phyloP scores from a whole-genome alignment of 1,140 invertebrate species.

The Trichoplusia ni region DNA sequence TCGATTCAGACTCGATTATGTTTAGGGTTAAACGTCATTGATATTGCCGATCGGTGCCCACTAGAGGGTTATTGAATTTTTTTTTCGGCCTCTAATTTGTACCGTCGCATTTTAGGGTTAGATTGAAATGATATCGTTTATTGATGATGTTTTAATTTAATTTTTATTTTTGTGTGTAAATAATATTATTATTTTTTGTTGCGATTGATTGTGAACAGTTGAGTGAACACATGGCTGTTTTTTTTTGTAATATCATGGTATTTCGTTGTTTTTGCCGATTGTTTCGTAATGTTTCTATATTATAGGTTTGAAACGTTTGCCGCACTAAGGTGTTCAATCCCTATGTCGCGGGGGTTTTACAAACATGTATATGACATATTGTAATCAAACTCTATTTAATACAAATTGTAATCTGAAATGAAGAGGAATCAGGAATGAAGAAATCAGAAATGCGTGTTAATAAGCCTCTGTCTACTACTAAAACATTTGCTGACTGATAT shows the following conservation, averaged over 20 bases:
- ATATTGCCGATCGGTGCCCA: conserved; percentile 69
- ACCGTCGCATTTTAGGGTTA: conserved; percentile 65
- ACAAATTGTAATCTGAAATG: no score
- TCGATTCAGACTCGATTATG: conserved; percentile 76
- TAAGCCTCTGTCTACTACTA: no score
- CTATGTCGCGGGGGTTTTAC: no score
- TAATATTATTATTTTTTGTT: conserved; percentile 7
- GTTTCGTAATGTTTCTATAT: no score
- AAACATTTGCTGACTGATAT: no score
- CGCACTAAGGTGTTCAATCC: no score
- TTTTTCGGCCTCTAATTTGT: conserved; percentile 70
- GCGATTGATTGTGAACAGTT: conserved; percentile 15
- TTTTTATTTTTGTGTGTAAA: conserved; percentile 44
- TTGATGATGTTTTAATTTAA: conserved; percentile 64
- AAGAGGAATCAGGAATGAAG: no score
- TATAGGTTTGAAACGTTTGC: no score
- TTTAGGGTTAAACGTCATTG: conserved; percentile 80
- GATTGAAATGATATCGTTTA: conserved; percentile 64
- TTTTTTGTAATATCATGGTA: not conserved
- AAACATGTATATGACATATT: no score
- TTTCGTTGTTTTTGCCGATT: not conserved
- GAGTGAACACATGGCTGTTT: not conserved
- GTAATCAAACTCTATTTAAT: no score
- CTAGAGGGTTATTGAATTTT: conserved; percentile 73
- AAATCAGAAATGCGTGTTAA: no score